Base-by-base conservation (phyloP, 2,888 invertebrate genomes). In the Agriopis marginaria region DNA sequence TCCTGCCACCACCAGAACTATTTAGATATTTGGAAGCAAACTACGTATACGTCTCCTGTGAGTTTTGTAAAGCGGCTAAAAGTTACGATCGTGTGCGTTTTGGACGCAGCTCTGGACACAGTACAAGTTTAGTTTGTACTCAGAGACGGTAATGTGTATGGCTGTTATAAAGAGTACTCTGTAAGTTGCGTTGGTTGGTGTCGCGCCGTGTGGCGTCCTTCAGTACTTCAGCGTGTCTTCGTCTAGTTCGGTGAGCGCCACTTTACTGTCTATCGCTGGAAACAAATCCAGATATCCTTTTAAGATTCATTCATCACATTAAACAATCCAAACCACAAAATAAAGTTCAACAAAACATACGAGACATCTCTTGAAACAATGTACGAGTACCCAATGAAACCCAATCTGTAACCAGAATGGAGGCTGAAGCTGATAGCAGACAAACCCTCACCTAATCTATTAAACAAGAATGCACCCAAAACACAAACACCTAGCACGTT, bases 181-280 rank as follows among this genome's bases (percentile, higher is more conserved):
- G 56, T 45, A 50, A 8, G 9, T 55, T 56, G 55, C 55, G 40
- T 39, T 40, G 54, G 39, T 54, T 51, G n/a, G n/a, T 40, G 40
- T 54, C n/a, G 42, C 14, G 42, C 7, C 14, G 10, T n/a, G 55
- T 14, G 40, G 44, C 8, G 7, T 10, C 49, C 69, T 79, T 91
- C 88, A 93, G 82, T 92, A 93, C 83, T 93, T 92, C 82, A 91
- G 84, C 79, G 90, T 80, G 68, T 92, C 90, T 74, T 92, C 91
- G 78, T 90, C 91, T 70, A 91, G 80, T 65, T 91, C 91, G 67
- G 91, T 85, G 82, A 93, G 92, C 86, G 91, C 90, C 81, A 88
- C 74, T 83, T 93, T 93, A 93, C 91, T 92, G 93, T 92, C 93
- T 90, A 92, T 93, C 93, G 82, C 93, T 93, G 90, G 4, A 87